Evolutionary conservation across 2,888 invertebrate genomes (phyloP).

Genomic region (Xylophagus ater): DNA sequence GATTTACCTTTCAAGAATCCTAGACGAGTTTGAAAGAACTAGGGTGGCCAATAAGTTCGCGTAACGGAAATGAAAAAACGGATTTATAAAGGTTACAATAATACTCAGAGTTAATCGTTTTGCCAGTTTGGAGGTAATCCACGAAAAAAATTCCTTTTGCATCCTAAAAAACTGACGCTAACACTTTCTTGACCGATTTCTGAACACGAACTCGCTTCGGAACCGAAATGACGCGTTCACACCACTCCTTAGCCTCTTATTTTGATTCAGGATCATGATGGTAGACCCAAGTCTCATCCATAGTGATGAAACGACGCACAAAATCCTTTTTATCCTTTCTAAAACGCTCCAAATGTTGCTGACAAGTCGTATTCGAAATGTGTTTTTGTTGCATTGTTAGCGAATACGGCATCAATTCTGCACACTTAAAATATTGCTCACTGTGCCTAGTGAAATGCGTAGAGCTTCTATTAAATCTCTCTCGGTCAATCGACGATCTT

Average conservation of each 20-base stretch:
- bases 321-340: not conserved
- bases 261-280: conserved; percentile 2
- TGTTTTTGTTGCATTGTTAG: not conserved
- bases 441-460: not conserved
- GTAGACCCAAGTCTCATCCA: conserved; percentile 1
- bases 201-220: too few relatives aligned
- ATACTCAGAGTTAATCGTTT: too few relatives aligned
- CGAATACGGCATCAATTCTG: not conserved
- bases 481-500: not conserved
- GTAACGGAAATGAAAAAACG: too few relatives aligned
- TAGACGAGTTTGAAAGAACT: too few relatives aligned
- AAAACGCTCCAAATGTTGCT: not conserved
- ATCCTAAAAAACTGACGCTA: too few relatives aligned
- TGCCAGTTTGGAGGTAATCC: too few relatives aligned
- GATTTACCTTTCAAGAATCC: too few relatives aligned
- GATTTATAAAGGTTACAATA: too few relatives aligned
- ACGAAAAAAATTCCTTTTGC: too few relatives aligned
- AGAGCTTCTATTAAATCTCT: conserved; percentile 1
- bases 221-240: not conserved
- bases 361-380: not conserved
- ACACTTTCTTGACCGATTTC: too few relatives aligned
- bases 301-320: conserved; percentile 1
- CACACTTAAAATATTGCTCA: conserved; percentile 1
- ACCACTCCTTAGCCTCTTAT: not conserved
- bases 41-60: too few relatives aligned